A percentile compares a stretch with the other conserved stretches of the same genome.
Evolutionary conservation across 2,797 vertebrate genomes (phyloP).

Genomic region (Darevskia nairensis): DNA sequence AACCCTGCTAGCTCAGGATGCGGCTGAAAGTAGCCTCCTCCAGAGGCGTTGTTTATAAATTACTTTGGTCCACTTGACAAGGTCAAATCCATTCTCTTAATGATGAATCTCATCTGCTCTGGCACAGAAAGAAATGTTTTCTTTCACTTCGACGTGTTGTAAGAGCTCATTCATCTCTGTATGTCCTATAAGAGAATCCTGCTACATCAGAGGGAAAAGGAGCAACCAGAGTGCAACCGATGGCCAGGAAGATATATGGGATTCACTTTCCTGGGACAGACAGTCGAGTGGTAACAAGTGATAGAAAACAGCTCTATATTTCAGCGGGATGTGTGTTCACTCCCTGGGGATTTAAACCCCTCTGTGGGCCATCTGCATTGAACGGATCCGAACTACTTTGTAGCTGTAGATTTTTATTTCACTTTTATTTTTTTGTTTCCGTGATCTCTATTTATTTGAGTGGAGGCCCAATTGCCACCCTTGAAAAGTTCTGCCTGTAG

Average conservation of each 20-base stretch:
- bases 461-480: conserved; percentile 72
- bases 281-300: conserved; percentile 86
- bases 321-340: conserved; percentile 80
- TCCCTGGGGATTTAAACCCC: conserved; percentile 78
- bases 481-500: conserved; percentile 77
- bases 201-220: conserved; percentile 84
- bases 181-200: conserved; percentile 80
- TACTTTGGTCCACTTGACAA: conserved; percentile 91
- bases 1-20: conserved; percentile 72
- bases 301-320: conserved; percentile 87
- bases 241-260: conserved; percentile 87
- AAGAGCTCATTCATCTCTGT: conserved; percentile 88
- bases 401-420: conserved; percentile 67
- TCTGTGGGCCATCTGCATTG: conserved; percentile 82
- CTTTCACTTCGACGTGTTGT: conserved; percentile 86
- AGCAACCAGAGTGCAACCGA: conserved; percentile 84
- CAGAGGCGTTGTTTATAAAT: conserved; percentile 91
- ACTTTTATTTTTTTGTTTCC: conserved; percentile 74
- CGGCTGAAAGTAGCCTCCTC: conserved; percentile 76
- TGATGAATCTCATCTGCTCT: conserved; percentile 95
- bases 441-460: conserved; percentile 81
- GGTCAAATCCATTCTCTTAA: conserved; percentile 97
- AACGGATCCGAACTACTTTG: conserved; percentile 84
- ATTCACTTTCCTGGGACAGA: conserved; percentile 85
- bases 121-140: conserved; percentile 86